Evolutionary conservation across 2,113 vertebrate genomes (phyloP).

Genomic region (Micronisus gabar): DNA sequence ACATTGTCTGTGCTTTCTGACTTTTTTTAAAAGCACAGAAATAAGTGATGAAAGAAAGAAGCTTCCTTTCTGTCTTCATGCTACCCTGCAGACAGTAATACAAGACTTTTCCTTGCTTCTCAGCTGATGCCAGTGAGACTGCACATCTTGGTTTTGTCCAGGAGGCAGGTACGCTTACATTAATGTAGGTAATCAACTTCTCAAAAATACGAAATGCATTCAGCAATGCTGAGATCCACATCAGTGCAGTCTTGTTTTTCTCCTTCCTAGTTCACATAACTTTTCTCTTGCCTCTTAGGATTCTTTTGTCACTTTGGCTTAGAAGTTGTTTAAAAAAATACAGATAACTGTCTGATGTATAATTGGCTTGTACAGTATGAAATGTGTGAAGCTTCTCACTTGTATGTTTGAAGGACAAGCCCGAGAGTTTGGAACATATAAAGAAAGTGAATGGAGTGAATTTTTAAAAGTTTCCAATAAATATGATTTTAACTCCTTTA

Average conservation of each 20-base stretch:
- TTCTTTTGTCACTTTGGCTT: neutral
- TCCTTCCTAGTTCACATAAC: neutral
- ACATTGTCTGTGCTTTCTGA: neutral
- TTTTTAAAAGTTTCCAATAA: neutral
- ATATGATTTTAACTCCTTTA: neutral
- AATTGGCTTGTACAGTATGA: neutral
- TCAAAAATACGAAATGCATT: neutral
- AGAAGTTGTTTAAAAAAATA: neutral
- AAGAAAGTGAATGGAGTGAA: neutral
- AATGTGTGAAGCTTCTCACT: neutral
- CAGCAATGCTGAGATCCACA: neutral
- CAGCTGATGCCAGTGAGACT: neutral
- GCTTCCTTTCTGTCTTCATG: neutral
- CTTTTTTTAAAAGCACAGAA: neutral
- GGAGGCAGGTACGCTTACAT: neutral
- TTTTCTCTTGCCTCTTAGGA: neutral
- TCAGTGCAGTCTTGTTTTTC: neutral
- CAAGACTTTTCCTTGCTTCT: neutral
- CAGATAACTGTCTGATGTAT: neutral
- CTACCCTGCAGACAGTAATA: neutral
- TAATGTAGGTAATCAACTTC: neutral
- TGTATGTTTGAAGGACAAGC: neutral
- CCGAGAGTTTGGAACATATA: neutral
- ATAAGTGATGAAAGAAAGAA: neutral
- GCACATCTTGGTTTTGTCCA: neutral